phyloP scores from a whole-genome alignment of 2,113 vertebrate genomes.

The Climacteris rufus region DNA sequence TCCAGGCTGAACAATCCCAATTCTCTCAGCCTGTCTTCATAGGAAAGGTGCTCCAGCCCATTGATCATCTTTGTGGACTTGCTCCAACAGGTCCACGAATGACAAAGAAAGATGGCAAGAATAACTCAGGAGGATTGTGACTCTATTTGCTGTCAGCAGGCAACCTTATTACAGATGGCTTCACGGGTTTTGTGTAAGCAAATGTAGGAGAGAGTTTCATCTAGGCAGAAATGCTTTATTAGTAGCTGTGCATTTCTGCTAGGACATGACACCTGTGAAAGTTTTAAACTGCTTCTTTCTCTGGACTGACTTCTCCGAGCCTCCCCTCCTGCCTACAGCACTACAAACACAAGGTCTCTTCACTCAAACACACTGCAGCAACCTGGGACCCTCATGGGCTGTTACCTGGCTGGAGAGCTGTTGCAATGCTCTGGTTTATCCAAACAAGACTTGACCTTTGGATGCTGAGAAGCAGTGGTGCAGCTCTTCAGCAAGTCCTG shows the following conservation, averaged over 20 bases:
- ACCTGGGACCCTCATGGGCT: not conserved
- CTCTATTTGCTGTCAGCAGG: not conserved
- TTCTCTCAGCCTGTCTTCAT: not conserved
- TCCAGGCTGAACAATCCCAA: not conserved
- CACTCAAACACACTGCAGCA: not conserved
- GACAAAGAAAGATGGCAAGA: not conserved
- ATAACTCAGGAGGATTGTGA: not conserved
- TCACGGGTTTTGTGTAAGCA: not conserved
- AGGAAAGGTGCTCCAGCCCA: not conserved
- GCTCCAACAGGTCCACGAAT: not conserved
- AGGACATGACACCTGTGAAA: not conserved
- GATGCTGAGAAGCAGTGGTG: not conserved
- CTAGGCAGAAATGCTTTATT: not conserved
- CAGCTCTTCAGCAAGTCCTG: not conserved
- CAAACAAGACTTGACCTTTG: not conserved
- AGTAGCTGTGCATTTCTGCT: not conserved
- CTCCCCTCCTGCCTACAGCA: not conserved
- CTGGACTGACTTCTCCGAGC: not conserved
- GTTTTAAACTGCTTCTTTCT: not conserved
- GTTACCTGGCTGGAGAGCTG: rapidly evolving
- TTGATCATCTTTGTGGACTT: not conserved
- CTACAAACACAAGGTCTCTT: not conserved
- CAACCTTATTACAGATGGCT: not conserved
- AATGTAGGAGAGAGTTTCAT: not conserved
- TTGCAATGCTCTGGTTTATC: not conserved